Evolutionary conservation across 1,140 invertebrate genomes (phyloP).

Genomic region (Temnothorax nylanderi): DNA sequence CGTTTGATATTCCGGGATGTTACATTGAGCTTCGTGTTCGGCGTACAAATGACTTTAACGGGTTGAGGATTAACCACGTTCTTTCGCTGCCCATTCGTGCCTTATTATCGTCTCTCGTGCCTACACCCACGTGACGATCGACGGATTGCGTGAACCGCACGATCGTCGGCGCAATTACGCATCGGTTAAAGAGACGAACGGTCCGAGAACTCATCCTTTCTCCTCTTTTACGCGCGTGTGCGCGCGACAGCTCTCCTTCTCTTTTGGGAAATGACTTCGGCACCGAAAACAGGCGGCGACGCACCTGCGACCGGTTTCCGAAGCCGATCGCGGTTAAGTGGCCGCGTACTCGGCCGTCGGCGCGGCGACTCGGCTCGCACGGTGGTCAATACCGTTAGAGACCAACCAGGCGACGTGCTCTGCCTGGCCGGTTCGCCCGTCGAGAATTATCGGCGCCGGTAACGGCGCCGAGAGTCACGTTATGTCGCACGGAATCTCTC

Average conservation of each 20-base stretch:
- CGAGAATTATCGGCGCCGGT: conserved; percentile 56
- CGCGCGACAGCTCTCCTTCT: conserved; percentile 14
- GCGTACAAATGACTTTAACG: conserved; percentile 14
- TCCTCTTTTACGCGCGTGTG: background rate
- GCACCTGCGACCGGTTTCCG: conserved; percentile 82
- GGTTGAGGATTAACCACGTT: background rate
- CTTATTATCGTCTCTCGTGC: conserved; percentile 17
- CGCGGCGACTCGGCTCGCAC: conserved; percentile 57
- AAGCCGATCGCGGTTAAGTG: conserved; percentile 80
- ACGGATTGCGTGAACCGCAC: conserved; percentile 25
- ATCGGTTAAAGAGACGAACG: background rate
- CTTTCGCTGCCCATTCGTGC: conserved; percentile 7
- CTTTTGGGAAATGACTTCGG: background rate
- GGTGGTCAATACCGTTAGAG: conserved; percentile 79
- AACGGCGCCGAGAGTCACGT: conserved; percentile 53
- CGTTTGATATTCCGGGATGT: background rate
- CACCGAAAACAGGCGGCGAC: conserved; percentile 19
- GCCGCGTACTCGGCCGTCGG: conserved; percentile 60
- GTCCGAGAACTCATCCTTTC: background rate
- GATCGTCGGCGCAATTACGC: conserved; percentile 37
- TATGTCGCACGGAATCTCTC: background rate
- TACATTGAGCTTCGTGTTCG: background rate
- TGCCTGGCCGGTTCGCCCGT: conserved; percentile 38
- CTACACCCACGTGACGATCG: conserved; percentile 6
- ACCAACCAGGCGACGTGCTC: conserved; percentile 35